Base-by-base conservation (phyloP, 2,888 invertebrate species). In the Ellobium chinense region DNA sequence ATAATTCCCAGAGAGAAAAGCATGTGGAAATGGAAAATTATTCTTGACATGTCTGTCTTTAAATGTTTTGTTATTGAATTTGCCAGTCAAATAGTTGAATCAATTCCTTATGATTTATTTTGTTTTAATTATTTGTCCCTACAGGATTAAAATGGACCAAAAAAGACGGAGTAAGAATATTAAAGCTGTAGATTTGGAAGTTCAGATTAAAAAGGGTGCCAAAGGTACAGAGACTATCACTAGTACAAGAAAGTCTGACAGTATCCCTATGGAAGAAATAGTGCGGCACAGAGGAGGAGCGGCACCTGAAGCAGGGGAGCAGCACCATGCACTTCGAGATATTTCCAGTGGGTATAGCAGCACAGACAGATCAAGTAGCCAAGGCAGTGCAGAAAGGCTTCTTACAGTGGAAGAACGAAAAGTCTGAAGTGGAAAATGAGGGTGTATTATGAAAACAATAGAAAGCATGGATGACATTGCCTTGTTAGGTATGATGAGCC, bases 341-440 rank as follows among this genome's bases (percentile, higher is more conserved):
- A 83, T 84, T 65, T 85, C 85, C 31, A 84, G 85, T 63, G 84
- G 85, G 27, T 84, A 85, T 70, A 85, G 85, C 78, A 85, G 85
- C 58, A 85, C 85, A 54, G 85, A 85, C 46, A 81, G 84, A 58
- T 85, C 85, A 14, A 85, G 84, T 66, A 85, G 84, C 36, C 70
- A 78, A 34, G 84, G 85, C 2, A 85, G 85, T 72, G 84, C 63
- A 1, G 85, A 85, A 54, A 85, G 81, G 68, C 82, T 85, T 4
- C 80, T 85, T 24, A 56, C 68, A 21, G 56, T 21, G 29, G 68
- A 73, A 29, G 60, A 73, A 5, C 74, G 24, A 36, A 72, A 56
- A 65, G 72, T 65, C 1, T 79, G 29, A 56, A 27, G 31, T n/a
- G n/a, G n/a, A n/a, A n/a, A n/a, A n/a, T n/a, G n/a, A n/a, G n/a